Evolutionary conservation across 2,888 invertebrate genomes (phyloP).

Genomic region (Osmoderma eremita): DNA sequence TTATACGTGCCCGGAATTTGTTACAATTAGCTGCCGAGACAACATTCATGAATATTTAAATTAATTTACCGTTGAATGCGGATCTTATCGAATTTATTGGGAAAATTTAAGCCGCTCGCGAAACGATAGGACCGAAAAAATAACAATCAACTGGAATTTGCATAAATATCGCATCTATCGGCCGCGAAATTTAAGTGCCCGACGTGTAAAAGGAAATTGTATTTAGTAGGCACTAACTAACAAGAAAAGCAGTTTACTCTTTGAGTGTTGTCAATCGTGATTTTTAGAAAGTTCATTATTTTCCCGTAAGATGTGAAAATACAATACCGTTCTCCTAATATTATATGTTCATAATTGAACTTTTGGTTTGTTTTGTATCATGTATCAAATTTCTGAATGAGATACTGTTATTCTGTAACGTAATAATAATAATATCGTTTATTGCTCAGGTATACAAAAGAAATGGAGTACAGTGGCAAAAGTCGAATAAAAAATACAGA

Average conservation of each 20-base stretch:
- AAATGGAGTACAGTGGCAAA: too few relatives aligned
- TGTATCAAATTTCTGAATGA: too few relatives aligned
- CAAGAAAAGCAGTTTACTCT: not conserved
- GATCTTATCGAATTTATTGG: constrained; percentile 23
- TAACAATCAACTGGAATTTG: constrained; percentile 29
- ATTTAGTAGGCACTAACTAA: not conserved
- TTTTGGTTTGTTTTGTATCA: too few relatives aligned
- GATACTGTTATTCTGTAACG: too few relatives aligned
- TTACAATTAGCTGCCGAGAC: constrained; percentile 28
- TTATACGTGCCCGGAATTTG: constrained; percentile 31
- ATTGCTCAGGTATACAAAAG: too few relatives aligned
- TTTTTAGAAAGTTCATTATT: not conserved
- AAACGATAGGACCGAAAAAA: constrained; percentile 24
- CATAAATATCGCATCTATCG: constrained; percentile 15
- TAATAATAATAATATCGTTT: too few relatives aligned
- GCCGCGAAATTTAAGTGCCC: constrained; percentile 1
- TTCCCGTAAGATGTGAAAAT: not conserved
- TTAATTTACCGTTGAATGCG: constrained; percentile 23
- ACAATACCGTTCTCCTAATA: too few relatives aligned
- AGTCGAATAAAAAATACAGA: too few relatives aligned
- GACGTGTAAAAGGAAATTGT: constrained; percentile 4
- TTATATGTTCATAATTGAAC: too few relatives aligned
- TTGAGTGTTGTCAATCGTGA: not conserved
- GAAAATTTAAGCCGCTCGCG: constrained; percentile 24
- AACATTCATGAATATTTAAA: constrained; percentile 35